phyloP scores from a whole-genome alignment of 1,140 invertebrate genomes.

The Scaptodrosophila lebanonensis region DNA sequence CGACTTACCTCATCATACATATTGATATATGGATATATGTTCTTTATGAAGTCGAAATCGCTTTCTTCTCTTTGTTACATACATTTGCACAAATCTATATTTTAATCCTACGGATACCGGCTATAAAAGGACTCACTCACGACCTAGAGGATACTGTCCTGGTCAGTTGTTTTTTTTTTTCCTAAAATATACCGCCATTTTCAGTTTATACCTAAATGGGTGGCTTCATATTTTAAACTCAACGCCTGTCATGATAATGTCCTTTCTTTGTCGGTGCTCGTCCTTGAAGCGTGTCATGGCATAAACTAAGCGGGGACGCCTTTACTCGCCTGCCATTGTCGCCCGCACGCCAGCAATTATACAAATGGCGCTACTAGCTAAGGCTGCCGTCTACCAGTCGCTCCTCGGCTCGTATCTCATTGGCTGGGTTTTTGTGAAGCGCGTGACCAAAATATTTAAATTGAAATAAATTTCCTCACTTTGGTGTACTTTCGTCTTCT shows the following conservation, averaged over 20 bases:
- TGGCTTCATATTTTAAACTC: constrained; percentile 23
- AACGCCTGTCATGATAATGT: constrained; percentile 52
- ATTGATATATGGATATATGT: no score
- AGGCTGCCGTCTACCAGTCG: neutral
- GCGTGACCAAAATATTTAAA: constrained; percentile 74
- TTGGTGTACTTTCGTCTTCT: constrained; percentile 22
- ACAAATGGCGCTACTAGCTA: constrained; percentile 49
- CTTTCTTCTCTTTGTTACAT: no score
- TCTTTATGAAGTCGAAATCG: no score
- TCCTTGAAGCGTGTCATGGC: constrained; percentile 65
- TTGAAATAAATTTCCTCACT: constrained; percentile 68
- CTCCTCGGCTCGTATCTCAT: constrained; percentile 19
- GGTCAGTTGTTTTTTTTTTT: no score
- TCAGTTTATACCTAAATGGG: no score
- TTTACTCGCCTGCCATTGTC: constrained; percentile 12
- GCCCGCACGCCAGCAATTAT: constrained; percentile 61
- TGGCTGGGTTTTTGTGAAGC: constrained; percentile 62
- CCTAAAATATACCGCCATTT: no score
- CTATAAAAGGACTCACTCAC: no score
- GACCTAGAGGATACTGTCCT: no score
- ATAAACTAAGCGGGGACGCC: constrained; percentile 37
- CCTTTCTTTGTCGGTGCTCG: constrained; percentile 42
- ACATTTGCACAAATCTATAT: no score
- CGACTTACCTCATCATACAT: no score
- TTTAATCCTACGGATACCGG: no score